Evolutionary conservation across 2,113 vertebrate species (phyloP).

Genomic region (Hypocryptadius cinnamomeus): DNA sequence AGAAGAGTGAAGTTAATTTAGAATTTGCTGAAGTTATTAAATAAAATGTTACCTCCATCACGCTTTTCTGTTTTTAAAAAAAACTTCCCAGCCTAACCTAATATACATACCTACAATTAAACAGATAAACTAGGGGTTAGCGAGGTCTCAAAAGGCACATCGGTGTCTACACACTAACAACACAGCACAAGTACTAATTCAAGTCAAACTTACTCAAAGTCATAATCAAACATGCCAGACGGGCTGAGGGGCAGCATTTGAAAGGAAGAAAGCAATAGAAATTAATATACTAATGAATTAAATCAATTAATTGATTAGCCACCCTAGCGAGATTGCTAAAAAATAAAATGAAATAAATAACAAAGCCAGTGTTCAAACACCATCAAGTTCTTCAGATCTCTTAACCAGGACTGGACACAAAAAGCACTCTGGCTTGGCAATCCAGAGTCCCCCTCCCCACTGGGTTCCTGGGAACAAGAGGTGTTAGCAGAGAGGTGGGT

Average conservation of each 20-base stretch:
- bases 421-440: neutral
- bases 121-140: conserved; percentile 81
- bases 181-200: conserved; percentile 83
- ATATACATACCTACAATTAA: conserved; percentile 82
- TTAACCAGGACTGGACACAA: neutral
- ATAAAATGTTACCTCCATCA: conserved; percentile 80
- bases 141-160: conserved; percentile 70
- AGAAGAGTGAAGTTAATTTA: conserved; percentile 69
- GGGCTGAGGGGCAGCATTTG: conserved; percentile 91
- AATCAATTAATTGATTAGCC: conserved; percentile 78
- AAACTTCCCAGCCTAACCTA: conserved; percentile 82
- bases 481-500: neutral
- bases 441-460: conserved; percentile 36
- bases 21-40: conserved; percentile 77
- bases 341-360: conserved; percentile 16
- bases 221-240: conserved; percentile 99
- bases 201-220: conserved; percentile 99
- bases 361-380: conserved; percentile 37
- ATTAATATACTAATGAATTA: conserved; percentile 85
- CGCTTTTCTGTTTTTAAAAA: conserved; percentile 80
- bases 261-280: conserved; percentile 93
- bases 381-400: conserved; percentile 6
- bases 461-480: neutral
- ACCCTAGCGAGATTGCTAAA: conserved; percentile 67
- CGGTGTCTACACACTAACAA: conserved; percentile 72